Evolutionary conservation across 2,888 invertebrate genomes (phyloP).

Genomic region (Amphimallon solstitiale): DNA sequence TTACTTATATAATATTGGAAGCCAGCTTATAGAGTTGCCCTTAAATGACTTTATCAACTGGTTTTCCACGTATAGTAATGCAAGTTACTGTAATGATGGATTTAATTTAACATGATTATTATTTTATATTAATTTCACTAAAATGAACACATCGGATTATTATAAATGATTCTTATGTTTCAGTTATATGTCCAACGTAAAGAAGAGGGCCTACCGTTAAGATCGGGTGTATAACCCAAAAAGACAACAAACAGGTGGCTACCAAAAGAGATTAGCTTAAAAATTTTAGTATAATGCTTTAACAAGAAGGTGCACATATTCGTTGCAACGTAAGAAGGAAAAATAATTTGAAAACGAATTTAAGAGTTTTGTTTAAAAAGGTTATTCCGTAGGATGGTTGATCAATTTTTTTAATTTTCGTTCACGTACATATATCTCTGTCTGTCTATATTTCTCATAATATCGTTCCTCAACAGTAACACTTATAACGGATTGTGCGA

Average conservation of each 20-base stretch:
- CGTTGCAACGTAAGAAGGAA: conserved; percentile 44
- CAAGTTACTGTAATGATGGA: too few species aligned
- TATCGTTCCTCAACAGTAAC: conserved; percentile 44
- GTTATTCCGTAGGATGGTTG: too few species aligned
- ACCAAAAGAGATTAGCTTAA: conserved; percentile 40
- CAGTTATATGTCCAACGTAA: conserved; percentile 84
- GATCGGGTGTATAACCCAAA: not conserved
- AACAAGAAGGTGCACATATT: conserved; percentile 46
- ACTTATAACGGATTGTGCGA: conserved; percentile 1
- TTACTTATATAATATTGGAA: too few species aligned
- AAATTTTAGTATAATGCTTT: conserved; percentile 44
- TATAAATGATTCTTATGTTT: too few species aligned
- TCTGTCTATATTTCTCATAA: conserved; percentile 14
- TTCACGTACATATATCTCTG: conserved; percentile 40
- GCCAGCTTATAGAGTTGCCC: too few species aligned
- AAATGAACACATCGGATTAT: too few species aligned
- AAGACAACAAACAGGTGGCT: conserved; percentile 26
- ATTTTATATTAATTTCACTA: too few species aligned
- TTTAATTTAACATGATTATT: too few species aligned
- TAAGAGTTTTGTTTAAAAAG: conserved; percentile 4
- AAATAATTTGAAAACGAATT: not conserved
- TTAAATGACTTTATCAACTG: too few species aligned
- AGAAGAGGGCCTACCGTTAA: conserved; percentile 35
- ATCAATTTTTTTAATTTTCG: conserved; percentile 45
- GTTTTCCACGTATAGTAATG: too few species aligned